Percentiles rank a stretch among this genome's conserved stretches.
These are phyloP conservation scores for Ecdyonurus torrentis DNA, from an alignment of 2,888 invertebrate genomes.

Conservation along the genomic window DNA sequence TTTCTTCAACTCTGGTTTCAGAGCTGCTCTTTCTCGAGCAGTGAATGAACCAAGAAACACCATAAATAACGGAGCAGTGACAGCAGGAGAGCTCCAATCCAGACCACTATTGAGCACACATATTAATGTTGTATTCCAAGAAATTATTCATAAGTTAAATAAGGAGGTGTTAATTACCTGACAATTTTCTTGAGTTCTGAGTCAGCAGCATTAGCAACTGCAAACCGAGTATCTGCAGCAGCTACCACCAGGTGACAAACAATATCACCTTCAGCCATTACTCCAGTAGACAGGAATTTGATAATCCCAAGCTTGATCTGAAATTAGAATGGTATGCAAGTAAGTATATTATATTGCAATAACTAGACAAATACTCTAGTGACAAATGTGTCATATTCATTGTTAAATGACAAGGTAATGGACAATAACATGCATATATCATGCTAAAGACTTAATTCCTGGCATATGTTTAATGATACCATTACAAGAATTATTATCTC, in stretches of 20 bases:
- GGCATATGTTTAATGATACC: too few species aligned
- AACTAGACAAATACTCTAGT: too few species aligned
- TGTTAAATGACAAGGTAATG: too few species aligned
- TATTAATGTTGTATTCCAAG: neutral
- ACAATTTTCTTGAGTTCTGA: slow-evolving; percentile 64
- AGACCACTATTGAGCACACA: slow-evolving; percentile 39
- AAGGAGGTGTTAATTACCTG: slow-evolving; percentile 28
- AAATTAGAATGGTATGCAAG: too few species aligned
- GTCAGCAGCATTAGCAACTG: slow-evolving; percentile 76
- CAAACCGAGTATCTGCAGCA: slow-evolving; percentile 75
- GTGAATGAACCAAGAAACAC: slow-evolving; percentile 45
- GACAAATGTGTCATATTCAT: too few species aligned
- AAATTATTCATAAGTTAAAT: neutral
- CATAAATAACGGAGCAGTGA: slow-evolving; percentile 58
- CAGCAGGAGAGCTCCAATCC: slow-evolving; percentile 54
- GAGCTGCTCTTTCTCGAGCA: neutral
- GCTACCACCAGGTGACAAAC: slow-evolving; percentile 66
- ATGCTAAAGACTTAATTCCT: too few species aligned
- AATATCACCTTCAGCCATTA: slow-evolving; percentile 56
- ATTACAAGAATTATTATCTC: too few species aligned
- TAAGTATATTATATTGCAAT: too few species aligned
- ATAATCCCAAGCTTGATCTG: slow-evolving; percentile 60
- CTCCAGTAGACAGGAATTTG: slow-evolving; percentile 62
- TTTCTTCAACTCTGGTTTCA: slow-evolving; percentile 45
- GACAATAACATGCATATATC: too few species aligned